A percentile compares a stretch with the other conserved stretches of the same genome.
Evolutionary conservation across 2,797 vertebrate species (phyloP).

Genomic region (Podarcis lilfordi): DNA sequence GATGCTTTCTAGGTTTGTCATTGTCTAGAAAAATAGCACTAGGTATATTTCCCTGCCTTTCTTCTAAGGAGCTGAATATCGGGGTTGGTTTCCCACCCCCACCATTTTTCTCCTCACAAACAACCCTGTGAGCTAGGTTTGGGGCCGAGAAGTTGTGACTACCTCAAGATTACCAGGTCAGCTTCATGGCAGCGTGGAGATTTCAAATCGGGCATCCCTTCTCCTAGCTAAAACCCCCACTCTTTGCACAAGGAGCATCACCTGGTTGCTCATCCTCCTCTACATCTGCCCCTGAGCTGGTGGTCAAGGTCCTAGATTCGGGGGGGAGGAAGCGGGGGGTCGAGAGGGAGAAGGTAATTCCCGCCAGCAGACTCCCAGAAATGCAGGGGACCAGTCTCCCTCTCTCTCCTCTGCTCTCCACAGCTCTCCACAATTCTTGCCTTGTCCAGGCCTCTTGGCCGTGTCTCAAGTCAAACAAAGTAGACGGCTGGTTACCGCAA

Average conservation of each 20-base stretch:
- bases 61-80: background rate
- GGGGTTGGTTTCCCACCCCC: background rate
- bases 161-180: background rate
- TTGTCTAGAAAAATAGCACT: too few relatives aligned
- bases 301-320: background rate
- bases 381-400: background rate
- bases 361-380: background rate
- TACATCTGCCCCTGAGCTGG: background rate
- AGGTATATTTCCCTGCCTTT: too few relatives aligned
- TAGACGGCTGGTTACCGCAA: slow-evolving; percentile 34
- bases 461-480: slow-evolving; percentile 38
- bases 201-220: background rate
- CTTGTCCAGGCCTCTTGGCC: slow-evolving; percentile 40
- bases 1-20: too few relatives aligned
- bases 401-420: slow-evolving; percentile 3
- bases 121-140: background rate
- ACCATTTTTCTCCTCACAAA: background rate
- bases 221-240: background rate
- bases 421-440: slow-evolving; percentile 27
- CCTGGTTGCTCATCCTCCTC: background rate
- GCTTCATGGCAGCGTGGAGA: background rate
- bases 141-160: background rate
- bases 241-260: background rate
- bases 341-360: background rate
- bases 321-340: background rate